Evolutionary conservation across 2,797 vertebrate genomes (phyloP).

Genomic region (Sebastes baramenuke): DNA sequence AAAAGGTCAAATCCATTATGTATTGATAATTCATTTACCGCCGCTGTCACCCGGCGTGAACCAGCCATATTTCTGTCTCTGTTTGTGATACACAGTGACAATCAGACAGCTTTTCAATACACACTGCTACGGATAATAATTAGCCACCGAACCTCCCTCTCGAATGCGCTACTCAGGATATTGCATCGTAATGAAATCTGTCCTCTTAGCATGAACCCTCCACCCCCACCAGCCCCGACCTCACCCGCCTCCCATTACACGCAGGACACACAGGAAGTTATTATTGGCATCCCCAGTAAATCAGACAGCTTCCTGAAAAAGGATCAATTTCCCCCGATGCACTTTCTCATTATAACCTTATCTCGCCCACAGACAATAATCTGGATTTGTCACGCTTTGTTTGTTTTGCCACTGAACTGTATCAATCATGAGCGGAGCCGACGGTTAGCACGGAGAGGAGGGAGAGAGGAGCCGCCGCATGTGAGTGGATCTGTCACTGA

Average conservation of each 20-base stretch:
- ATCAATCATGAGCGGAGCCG: constrained; percentile 71
- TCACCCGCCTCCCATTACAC: constrained; percentile 65
- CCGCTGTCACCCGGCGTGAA: constrained; percentile 22
- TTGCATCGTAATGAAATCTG: constrained; percentile 75
- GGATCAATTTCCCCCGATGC: constrained; percentile 83
- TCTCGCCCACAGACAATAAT: constrained; percentile 84
- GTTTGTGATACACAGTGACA: constrained; percentile 38
- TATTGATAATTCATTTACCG: constrained; percentile 56
- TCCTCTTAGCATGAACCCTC: constrained; percentile 54
- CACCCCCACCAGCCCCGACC: constrained; percentile 26
- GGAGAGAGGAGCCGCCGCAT: constrained; percentile 14
- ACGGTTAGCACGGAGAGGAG: constrained; percentile 45
- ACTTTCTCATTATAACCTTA: constrained; percentile 86
- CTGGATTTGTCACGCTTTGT: constrained; percentile 85
- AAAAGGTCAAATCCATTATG: constrained; percentile 50
- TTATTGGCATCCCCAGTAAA: constrained; percentile 79
- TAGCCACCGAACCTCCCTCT: constrained; percentile 41
- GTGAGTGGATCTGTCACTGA: constrained; percentile 50
- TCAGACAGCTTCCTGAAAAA: constrained; percentile 82
- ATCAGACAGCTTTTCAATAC: constrained; percentile 66
- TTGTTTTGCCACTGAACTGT: constrained; percentile 79
- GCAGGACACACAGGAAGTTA: constrained; percentile 80
- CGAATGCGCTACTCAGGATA: constrained; percentile 61
- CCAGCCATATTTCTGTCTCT: constrained; percentile 24
- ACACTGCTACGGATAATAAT: constrained; percentile 55